Evolutionary conservation across 2,888 invertebrate genomes (phyloP), one percentile per base, ranked within the genome.

Genomic region (Microctonus aethiopoides): DNA sequence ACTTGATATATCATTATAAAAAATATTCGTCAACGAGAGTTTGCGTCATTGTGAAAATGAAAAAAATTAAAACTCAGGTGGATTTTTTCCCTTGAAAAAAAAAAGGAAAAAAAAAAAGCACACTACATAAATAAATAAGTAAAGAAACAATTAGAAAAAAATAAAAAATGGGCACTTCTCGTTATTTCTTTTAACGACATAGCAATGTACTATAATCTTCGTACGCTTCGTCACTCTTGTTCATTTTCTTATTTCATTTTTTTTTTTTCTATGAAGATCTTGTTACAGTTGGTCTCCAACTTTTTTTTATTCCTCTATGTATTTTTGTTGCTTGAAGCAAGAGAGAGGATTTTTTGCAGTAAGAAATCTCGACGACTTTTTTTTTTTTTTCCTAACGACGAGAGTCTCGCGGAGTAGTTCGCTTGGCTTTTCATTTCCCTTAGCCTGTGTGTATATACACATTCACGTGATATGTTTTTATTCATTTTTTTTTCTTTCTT

Each of bases 361-460:
- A 64, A 67, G 67, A 60, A 75, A 73, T 73, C 75, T 73, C 72
- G 73, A 72, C 68, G 67, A 68, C 73, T 75, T 71, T 54, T n/a
- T n/a, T n/a, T n/a, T n/a, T n/a, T n/a, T n/a, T 72, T 72, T 66
- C 71, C 69, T 64, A 61, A 67, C 65, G 46, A 29, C 26, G 60
- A 57, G 60, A 57, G 60, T 51, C 46, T 41, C 11, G 32, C 56
- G 34, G 59, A 60, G 60, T 66, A 62, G 46, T 62, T 16, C 41
- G 20, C 51, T 22, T 29, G 34, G 67, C 52, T 67, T 60, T 67
- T 60, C 67, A 67, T 67, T 67, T 59, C 16, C 62, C 26, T 13
- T 34, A 26, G 16, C 29, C 29, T 34, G 34, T 54, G 29, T 64
- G 26, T 64, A 26, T 32, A 32, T 20, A 41, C 22, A 57, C 62